Base-by-base conservation (phyloP, 1,140 invertebrate species). In the Temnothorax curvispinosus region DNA sequence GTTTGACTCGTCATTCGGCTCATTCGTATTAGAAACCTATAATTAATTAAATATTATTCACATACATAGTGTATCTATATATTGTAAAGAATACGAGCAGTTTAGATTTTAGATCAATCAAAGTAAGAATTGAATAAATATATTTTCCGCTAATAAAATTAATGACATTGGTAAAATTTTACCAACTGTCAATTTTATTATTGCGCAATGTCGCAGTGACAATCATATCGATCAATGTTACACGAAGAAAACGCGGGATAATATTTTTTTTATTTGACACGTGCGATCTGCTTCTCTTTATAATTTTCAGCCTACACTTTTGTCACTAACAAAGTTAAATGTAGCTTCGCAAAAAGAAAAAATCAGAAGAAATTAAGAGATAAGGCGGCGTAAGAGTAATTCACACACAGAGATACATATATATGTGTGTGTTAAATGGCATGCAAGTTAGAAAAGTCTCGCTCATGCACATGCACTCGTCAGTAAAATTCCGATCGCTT, bases 401-500 rank as follows among this genome's bases (percentile, higher is more conserved):
- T 47, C 56, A 58, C 52, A 82, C 52, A 82, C 15, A 75, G 52
- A 82, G 54, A 87, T 52, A 67, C 75, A 84, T 74, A 89, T 54
- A 90, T 74, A 71, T 65, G 88, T 67, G 89, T 74, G 85, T 89
- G 62, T 87, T 27, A 76, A 62, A 69, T n/a, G 35, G 35, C 92
- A 92, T 93, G 92, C 92, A 88, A 62, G 15, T 81, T 80, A 87
- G 50, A 86, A 84, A 78, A 85, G 50, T 69, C 21, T 87, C 87
- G 87, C 88, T 76, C 92, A 92, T 93, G 92, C 92, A 86, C 92
- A 93, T 93, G 77, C 77, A 54, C 4, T 80, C 58, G 71, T 76
- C 64, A 67, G 35, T 85, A 41, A 65, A 27, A 47, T 35, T 35
- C 65, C 50, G 72, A 76, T 85, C 21, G 18, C 67, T 86, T 27